Conservation (phyloP, 2,797 vertebrate genomes). For the Acipenser transmontanus region DNA sequence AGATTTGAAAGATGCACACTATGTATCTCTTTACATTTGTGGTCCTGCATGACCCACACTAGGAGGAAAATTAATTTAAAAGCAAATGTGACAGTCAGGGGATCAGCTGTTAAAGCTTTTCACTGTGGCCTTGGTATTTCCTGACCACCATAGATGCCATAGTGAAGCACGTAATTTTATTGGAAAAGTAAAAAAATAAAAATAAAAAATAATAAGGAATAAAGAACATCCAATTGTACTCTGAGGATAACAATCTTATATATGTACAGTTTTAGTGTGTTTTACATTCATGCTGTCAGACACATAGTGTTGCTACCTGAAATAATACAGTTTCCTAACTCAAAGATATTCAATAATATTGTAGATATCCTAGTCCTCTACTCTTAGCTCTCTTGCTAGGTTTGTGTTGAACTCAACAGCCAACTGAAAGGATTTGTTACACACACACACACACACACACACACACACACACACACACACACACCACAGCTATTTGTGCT, state of each 20-base stretch:
- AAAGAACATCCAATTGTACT: no score
- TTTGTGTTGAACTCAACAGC: no score
- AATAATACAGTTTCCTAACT: no score
- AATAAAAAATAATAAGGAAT: no score
- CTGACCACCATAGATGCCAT: background rate
- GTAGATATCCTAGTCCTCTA: no score
- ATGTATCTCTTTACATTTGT: background rate
- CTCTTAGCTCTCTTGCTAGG: no score
- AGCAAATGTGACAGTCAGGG: slow-evolving; percentile 2
- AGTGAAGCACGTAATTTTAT: background rate
- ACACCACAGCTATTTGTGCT: slow-evolving; percentile 1
- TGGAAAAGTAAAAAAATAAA: background rate
- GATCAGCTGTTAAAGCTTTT: slow-evolving; percentile 1
- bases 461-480: slow-evolving; percentile 8
- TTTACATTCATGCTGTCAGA: no score
- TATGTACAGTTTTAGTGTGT: no score
- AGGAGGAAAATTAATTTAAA: slow-evolving; percentile 1
- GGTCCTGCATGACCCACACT: background rate
- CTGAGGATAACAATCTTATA: no score
- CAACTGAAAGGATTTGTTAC: background rate
- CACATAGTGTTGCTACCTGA: no score
- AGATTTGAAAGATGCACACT: slow-evolving; percentile 14
- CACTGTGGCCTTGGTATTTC: background rate
- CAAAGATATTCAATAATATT: no score
- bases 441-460: background rate